phyloP scores from a whole-genome alignment of 2,888 invertebrate genomes.

The Limenitis camilla region DNA sequence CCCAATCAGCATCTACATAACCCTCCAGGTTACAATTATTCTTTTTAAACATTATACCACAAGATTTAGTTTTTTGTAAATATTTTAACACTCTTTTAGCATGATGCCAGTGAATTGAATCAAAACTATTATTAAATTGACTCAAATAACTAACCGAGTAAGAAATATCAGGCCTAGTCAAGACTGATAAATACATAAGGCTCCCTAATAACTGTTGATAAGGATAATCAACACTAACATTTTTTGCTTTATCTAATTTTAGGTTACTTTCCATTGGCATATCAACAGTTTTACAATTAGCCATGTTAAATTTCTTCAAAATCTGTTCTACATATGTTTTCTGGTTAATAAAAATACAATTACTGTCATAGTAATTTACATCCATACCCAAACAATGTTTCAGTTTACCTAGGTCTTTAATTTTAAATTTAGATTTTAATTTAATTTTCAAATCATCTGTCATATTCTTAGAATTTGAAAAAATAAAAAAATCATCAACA shows the following conservation, averaged over 20 bases:
- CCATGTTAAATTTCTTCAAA: too few relatives aligned
- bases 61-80: conserved; percentile 8
- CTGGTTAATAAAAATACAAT: too few relatives aligned
- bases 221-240: background rate
- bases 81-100: conserved; percentile 18
- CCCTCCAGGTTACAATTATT: background rate
- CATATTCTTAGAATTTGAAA: too few relatives aligned
- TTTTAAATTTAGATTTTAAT: too few relatives aligned
- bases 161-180: conserved; percentile 3
- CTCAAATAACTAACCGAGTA: conserved; percentile 15
- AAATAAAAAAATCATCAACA: too few relatives aligned
- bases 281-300: too few relatives aligned
- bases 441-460: too few relatives aligned
- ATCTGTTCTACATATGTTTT: too few relatives aligned
- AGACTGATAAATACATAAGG: conserved; percentile 6
- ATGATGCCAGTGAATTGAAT: conserved; percentile 21
- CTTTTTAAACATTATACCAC: conserved; percentile 1
- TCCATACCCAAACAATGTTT: too few relatives aligned
- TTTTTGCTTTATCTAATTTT: conserved; percentile 7
- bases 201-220: conserved; percentile 6
- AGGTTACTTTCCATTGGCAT: conserved; percentile 8
- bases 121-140: conserved; percentile 21
- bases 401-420: too few relatives aligned
- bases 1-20: conserved; percentile 5
- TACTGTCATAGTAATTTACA: too few relatives aligned